These are phyloP conservation scores for Drosophila paranaensis DNA, from an alignment of 2,888 invertebrate genomes.

Conservation along the genomic window DNA sequence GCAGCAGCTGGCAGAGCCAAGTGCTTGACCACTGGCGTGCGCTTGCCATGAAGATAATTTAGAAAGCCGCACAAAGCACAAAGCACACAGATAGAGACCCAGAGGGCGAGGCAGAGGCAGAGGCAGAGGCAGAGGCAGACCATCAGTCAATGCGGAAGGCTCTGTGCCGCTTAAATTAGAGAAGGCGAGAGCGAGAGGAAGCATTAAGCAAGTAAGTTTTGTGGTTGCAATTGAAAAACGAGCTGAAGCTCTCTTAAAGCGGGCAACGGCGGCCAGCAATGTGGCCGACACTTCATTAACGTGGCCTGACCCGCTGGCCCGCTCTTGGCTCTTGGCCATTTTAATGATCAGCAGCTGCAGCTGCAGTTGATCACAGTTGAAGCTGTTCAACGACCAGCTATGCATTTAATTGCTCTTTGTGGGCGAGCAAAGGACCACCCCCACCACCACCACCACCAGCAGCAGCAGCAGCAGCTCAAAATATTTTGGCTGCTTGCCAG, in stretches of 20 bases:
- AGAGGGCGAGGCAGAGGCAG: slow-evolving; percentile 5
- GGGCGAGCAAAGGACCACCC: slow-evolving; percentile 1
- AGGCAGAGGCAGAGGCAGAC: slow-evolving; percentile 15
- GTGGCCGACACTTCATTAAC: slow-evolving; percentile 67
- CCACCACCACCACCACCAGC: background rate
- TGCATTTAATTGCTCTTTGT: slow-evolving; percentile 55
- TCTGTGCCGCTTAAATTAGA: slow-evolving; percentile 44
- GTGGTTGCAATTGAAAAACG: slow-evolving; percentile 48
- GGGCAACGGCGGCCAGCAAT: slow-evolving; percentile 17
- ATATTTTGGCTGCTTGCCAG: slow-evolving; percentile 51
- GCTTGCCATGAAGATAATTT: slow-evolving; percentile 60
- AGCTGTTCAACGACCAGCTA: slow-evolving; percentile 34
- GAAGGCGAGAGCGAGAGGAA: slow-evolving; percentile 19
- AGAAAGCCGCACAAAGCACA: slow-evolving; percentile 49
- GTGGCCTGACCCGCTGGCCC: slow-evolving; percentile 19
- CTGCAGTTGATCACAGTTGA: slow-evolving; percentile 49
- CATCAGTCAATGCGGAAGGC: slow-evolving; percentile 44
- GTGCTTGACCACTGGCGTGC: slow-evolving; percentile 48
- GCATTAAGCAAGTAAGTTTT: slow-evolving; percentile 55
- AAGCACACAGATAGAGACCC: slow-evolving; percentile 16
- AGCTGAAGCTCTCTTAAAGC: slow-evolving; percentile 35
- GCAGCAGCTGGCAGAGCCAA: slow-evolving; percentile 32
- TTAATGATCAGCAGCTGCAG: slow-evolving; percentile 45
- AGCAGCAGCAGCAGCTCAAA: slow-evolving; percentile 20
- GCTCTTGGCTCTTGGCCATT: slow-evolving; percentile 29